These are phyloP conservation scores for Noturus placidus DNA, from an alignment of 2,113 vertebrate species.

Conservation along the genomic window DNA sequence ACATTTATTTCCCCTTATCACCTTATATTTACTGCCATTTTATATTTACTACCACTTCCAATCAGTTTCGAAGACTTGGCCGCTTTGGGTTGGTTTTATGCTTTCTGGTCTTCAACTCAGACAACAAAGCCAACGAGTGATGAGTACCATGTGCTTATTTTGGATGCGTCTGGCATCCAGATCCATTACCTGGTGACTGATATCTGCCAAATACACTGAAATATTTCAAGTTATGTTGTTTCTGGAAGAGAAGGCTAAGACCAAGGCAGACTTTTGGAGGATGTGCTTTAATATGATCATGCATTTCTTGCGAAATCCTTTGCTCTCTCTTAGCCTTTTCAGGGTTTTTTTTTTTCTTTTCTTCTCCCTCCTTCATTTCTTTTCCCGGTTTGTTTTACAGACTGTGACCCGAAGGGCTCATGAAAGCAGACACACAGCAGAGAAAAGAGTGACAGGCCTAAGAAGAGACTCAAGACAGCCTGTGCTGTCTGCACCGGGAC, in stretches of 20 bases:
- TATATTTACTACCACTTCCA: conserved; percentile 46
- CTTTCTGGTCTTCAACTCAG: background rate
- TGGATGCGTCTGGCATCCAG: conserved; percentile 40
- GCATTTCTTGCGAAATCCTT: conserved; percentile 23
- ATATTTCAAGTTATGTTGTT: conserved; percentile 22
- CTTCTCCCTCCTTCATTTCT: conserved; percentile 8
- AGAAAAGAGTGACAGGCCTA: conserved; percentile 63
- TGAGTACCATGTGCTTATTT: conserved; percentile 60
- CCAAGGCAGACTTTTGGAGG: conserved; percentile 28
- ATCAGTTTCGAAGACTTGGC: conserved; percentile 31
- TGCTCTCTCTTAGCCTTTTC: background rate
- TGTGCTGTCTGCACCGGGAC: conserved; percentile 67
- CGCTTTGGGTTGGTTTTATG: background rate
- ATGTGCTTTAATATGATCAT: background rate
- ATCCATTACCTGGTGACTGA: conserved; percentile 57
- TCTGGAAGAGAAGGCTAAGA: conserved; percentile 23
- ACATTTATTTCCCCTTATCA: conserved; percentile 35
- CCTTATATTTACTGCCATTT: conserved; percentile 6
- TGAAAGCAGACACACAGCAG: conserved; percentile 64
- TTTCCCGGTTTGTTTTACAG: conserved; percentile 26
- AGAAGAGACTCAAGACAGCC: conserved; percentile 64
- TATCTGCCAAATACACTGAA: conserved; percentile 1
- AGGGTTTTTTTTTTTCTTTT: background rate
- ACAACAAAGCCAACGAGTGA: conserved; percentile 40
- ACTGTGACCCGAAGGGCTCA: conserved; percentile 58